A percentile compares a stretch with the other conserved stretches of the same genome.
Conservation (phyloP, 1,140 invertebrate genomes). For the Polypedilum vanderplanki region DNA sequence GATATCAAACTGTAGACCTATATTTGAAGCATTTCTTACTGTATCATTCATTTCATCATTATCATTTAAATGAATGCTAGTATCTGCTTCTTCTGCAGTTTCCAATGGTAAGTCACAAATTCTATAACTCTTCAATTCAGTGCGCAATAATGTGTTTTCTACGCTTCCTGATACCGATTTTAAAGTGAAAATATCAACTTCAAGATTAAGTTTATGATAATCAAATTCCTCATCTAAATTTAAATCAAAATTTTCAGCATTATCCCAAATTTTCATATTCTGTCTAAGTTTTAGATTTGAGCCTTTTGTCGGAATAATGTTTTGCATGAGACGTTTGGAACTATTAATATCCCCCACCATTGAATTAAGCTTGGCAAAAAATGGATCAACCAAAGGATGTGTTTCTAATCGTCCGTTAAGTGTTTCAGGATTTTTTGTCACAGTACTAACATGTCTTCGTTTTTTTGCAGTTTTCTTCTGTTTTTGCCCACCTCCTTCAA, state of each 20-base stretch:
- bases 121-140: background rate
- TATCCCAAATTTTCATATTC: background rate
- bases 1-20: constrained; percentile 41
- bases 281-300: constrained; percentile 32
- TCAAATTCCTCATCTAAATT: background rate
- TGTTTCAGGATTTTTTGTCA: constrained; percentile 44
- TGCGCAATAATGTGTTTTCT: background rate
- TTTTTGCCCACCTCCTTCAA: constrained; percentile 33
- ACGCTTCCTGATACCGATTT: background rate
- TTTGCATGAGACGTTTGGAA: constrained; percentile 41
- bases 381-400: constrained; percentile 39
- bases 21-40: background rate
- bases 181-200: background rate
- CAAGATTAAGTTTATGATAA: background rate
- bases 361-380: constrained; percentile 42
- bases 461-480: constrained; percentile 39
- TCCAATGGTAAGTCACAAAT: constrained; percentile 6
- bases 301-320: constrained; percentile 38
- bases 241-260: background rate
- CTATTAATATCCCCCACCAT: constrained; percentile 42
- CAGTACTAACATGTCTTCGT: constrained; percentile 38
- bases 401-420: constrained; percentile 41
- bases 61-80: constrained; percentile 4
- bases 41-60: background rate
- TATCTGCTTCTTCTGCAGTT: background rate